Base-by-base conservation (phyloP, 1,140 invertebrate species). In the Harlomillsia oculata region DNA sequence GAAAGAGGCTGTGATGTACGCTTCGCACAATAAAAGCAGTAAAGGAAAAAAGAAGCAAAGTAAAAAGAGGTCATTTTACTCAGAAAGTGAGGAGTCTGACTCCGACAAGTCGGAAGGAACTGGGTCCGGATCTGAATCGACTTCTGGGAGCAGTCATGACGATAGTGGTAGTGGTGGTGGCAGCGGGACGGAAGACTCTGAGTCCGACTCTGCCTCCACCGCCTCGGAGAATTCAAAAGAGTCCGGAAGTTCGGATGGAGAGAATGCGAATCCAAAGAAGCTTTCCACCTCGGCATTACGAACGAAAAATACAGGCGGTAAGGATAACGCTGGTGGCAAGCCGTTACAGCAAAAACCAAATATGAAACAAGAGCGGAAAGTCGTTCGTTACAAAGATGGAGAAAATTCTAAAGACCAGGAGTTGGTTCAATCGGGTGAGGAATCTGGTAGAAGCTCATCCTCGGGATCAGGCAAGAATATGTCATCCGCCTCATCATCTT, bases 31-130 rank as follows among this genome's bases (percentile, higher is more conserved):
- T 56, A 71, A 70, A 51, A 72, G 71, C 53, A 68, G 69, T 52
- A 71, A 70, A 49, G 72, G 71, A 53, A 72, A 73, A 44, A 56
- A 67, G 43, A 54, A 67, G 16, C 23, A 36, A 50, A 70, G 67
- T 23, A 75, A 77, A 43, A 71, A 75, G 43, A 75, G 73, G 65
- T 73, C 76, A 8, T 80, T 78, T 65, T 78, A 78, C 64, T 78
- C 76, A 5, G 74, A 71, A 30, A 48, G 48, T 34, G 67, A 69
- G 45, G 62, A 40, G 30, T 48, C 60, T 3, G 60, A 16, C 18
- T 51, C 45, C 3, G 59, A 53, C 21, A 44, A 67, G 34, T 44
- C 57, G 20, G 53, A 36, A 48, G 43, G 29, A 32, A 46, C 21
- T 51, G 25, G 67, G 66, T 59, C 50, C 71, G 72, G 70, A 55